These are phyloP conservation scores for Heliconius hortense DNA, from an alignment of 2,888 invertebrate species.

Conservation along the genomic window DNA sequence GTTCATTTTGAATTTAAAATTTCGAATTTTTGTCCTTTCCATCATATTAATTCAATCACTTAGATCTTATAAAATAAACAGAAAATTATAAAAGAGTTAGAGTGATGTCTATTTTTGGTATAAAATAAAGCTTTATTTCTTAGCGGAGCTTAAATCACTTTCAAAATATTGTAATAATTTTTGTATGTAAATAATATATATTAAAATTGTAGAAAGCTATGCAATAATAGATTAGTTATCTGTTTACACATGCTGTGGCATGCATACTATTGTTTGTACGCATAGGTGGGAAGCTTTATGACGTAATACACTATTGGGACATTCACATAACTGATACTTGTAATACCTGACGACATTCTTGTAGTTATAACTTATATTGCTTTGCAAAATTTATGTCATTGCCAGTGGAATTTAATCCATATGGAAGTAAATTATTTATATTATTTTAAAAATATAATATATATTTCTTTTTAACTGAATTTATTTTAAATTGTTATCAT, in stretches of 20 bases:
- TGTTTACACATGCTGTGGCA: conserved; percentile 23
- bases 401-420: background rate
- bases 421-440: background rate
- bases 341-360: conserved; percentile 4
- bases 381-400: background rate
- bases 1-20: too few species aligned
- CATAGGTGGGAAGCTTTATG: conserved; percentile 17
- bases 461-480: background rate
- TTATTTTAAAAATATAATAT: background rate
- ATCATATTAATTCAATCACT: too few species aligned
- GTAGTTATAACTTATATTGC: background rate
- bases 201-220: background rate
- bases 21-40: too few species aligned
- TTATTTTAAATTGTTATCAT: background rate
- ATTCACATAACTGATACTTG: conserved; percentile 2
- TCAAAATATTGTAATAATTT: background rate
- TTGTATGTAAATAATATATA: background rate
- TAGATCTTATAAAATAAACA: too few species aligned
- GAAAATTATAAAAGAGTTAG: too few species aligned
- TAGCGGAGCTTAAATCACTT: background rate
- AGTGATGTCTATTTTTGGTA: too few species aligned
- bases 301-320: conserved; percentile 20
- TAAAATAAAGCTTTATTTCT: too few species aligned
- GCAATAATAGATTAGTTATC: background rate
- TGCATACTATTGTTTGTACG: conserved; percentile 28